Conservation (phyloP, 1,140 invertebrate genomes). For the Hycleus phaleratus region DNA sequence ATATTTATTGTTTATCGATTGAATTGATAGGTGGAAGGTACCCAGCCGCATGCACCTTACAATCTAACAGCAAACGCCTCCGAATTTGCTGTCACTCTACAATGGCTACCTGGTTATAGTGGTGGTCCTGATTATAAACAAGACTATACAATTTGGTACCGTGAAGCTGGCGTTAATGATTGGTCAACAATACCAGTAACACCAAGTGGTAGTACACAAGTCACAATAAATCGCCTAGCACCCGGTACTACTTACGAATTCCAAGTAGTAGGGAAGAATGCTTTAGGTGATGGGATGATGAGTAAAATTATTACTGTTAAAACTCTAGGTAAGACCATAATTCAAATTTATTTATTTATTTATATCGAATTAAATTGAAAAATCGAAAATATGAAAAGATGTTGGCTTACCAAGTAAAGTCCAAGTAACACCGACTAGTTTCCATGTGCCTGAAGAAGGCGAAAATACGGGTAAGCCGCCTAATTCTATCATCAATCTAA, state of each 20-base stretch:
- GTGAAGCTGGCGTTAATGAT: slow-evolving; percentile 71
- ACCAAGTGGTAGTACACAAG: slow-evolving; percentile 78
- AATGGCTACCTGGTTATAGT: slow-evolving; percentile 91
- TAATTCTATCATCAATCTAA: background rate
- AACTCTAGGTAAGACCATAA: slow-evolving; percentile 70
- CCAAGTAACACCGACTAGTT: slow-evolving; percentile 39
- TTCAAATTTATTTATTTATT: too few relatives aligned
- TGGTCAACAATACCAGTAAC: slow-evolving; percentile 92
- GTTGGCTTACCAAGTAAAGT: slow-evolving; percentile 49
- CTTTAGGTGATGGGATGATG: slow-evolving; percentile 88
- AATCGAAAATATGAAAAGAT: slow-evolving; percentile 37
- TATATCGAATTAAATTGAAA: too few relatives aligned
- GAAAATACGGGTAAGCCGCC: slow-evolving; percentile 50
- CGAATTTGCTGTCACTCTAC: slow-evolving; percentile 80
- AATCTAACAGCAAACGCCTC: slow-evolving; percentile 83
- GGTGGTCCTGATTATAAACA: slow-evolving; percentile 91
- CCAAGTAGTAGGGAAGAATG: slow-evolving; percentile 91
- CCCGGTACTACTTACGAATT: slow-evolving; percentile 93
- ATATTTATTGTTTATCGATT: background rate
- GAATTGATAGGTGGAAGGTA: slow-evolving; percentile 37
- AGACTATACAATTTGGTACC: slow-evolving; percentile 88
- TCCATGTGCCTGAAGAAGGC: slow-evolving; percentile 47
- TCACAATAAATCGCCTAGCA: slow-evolving; percentile 83
- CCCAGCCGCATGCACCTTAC: slow-evolving; percentile 92
- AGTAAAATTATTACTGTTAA: slow-evolving; percentile 84